Evolutionary conservation across 1,140 invertebrate species (phyloP).

Genomic region (Musca domestica): DNA sequence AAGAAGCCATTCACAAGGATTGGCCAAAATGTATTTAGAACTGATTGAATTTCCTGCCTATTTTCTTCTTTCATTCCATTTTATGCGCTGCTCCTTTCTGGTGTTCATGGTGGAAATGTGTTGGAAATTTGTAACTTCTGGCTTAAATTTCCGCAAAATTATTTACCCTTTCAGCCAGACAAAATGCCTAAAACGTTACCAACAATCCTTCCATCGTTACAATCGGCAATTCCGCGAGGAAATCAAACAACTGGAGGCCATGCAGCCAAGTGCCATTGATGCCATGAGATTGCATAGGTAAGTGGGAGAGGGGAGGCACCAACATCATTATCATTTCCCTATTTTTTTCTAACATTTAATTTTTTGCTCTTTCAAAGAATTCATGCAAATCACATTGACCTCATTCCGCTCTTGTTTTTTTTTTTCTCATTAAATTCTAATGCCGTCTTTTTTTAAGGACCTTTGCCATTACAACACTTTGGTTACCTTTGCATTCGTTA

Average conservation of each 20-base stretch:
- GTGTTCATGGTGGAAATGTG: background rate
- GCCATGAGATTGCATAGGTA: slow-evolving; percentile 51
- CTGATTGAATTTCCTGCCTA: slow-evolving; percentile 12
- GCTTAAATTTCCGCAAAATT: slow-evolving; percentile 13
- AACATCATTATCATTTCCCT: background rate
- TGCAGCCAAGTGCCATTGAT: slow-evolving; percentile 51
- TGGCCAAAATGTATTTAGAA: background rate
- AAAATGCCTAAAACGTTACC: slow-evolving; percentile 46
- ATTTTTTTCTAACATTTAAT: slow-evolving; percentile 11
- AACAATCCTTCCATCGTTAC: slow-evolving; percentile 45
- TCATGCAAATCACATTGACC: background rate
- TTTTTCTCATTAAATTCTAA: background rate
- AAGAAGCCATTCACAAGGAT: background rate
- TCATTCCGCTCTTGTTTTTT: background rate
- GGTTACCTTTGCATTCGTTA: slow-evolving; percentile 49
- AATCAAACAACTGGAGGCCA: slow-evolving; percentile 48
- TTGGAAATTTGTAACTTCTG: slow-evolving; percentile 14
- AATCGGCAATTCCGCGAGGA: slow-evolving; percentile 49
- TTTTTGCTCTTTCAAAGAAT: background rate
- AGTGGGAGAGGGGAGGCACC: background rate
- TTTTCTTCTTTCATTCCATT: background rate
- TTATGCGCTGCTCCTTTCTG: background rate
- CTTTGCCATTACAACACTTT: slow-evolving; percentile 49
- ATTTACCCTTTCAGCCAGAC: slow-evolving; percentile 32
- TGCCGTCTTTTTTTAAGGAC: slow-evolving; percentile 31